phyloP scores from a whole-genome alignment of 1,140 invertebrate genomes.

The Leptinotarsa texana region DNA sequence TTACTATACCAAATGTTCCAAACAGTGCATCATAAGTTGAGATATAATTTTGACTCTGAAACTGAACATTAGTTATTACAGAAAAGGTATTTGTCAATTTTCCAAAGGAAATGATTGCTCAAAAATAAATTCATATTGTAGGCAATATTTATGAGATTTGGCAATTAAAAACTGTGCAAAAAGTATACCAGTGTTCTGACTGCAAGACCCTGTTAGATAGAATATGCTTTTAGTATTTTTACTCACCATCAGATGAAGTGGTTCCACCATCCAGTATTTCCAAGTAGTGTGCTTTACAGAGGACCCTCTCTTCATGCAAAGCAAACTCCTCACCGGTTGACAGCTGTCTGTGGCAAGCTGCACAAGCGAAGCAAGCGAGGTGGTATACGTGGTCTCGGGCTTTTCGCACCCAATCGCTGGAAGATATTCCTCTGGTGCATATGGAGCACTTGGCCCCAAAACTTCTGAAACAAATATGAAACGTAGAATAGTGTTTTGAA shows the following conservation, averaged over 20 bases:
- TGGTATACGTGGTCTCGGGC: conserved; percentile 95
- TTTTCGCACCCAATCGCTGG: conserved; percentile 95
- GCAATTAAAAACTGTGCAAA: background rate
- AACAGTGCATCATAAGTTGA: no score
- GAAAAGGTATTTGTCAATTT: no score
- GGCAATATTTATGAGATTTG: background rate
- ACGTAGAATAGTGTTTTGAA: background rate
- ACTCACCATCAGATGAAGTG: conserved; percentile 79
- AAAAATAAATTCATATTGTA: no score
- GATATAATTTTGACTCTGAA: no score
- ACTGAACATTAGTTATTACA: no score
- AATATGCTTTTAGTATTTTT: background rate
- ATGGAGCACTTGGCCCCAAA: conserved; percentile 97
- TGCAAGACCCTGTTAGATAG: background rate
- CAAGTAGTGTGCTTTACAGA: conserved; percentile 95
- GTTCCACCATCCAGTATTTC: conserved; percentile 90
- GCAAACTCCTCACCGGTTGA: conserved; percentile 98
- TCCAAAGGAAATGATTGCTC: no score
- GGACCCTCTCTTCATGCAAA: conserved; percentile 85
- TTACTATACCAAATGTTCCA: no score
- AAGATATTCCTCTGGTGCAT: conserved; percentile 87
- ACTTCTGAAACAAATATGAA: conserved; percentile 70
- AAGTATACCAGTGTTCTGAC: no score
- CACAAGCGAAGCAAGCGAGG: conserved; percentile 97
- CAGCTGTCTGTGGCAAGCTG: conserved; percentile 94